phyloP scores from a whole-genome alignment of 1,140 invertebrate species.

The Medauroidea extradentata region DNA sequence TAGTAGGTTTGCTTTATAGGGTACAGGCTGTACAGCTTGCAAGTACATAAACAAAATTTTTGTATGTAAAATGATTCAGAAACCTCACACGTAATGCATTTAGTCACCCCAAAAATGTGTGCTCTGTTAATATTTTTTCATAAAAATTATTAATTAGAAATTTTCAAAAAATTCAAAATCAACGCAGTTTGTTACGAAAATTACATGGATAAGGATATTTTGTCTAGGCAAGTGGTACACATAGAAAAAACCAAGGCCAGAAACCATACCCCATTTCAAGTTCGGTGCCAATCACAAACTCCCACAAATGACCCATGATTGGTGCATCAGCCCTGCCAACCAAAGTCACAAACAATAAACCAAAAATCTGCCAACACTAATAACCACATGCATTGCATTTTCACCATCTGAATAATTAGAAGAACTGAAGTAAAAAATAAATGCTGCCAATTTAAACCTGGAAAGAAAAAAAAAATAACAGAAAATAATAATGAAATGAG shows the following conservation, averaged over 20 bases:
- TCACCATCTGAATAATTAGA: not conserved
- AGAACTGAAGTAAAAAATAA: conserved; percentile 4
- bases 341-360: conserved; percentile 30
- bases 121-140: not conserved
- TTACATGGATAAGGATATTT: too few relatives aligned
- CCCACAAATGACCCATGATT: conserved; percentile 91
- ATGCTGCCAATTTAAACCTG: too few relatives aligned
- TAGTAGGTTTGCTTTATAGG: too few relatives aligned
- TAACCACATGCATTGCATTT: not conserved
- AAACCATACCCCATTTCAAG: conserved; percentile 59
- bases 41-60: too few relatives aligned
- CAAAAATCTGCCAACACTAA: not conserved
- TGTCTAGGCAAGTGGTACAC: too few relatives aligned
- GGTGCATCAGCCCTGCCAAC: conserved; percentile 90
- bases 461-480: not conserved
- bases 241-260: too few relatives aligned
- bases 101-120: too few relatives aligned
- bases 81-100: too few relatives aligned
- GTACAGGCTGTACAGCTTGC: too few relatives aligned
- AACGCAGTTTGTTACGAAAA: too few relatives aligned
- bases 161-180: too few relatives aligned
- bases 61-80: too few relatives aligned
- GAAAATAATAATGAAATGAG: not conserved
- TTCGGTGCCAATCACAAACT: conserved; percentile 79
- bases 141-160: conserved; percentile 9